Evolutionary conservation across 2,113 vertebrate species (phyloP), one percentile per base, ranked within the genome.

Genomic region (Xenus cinereus): DNA sequence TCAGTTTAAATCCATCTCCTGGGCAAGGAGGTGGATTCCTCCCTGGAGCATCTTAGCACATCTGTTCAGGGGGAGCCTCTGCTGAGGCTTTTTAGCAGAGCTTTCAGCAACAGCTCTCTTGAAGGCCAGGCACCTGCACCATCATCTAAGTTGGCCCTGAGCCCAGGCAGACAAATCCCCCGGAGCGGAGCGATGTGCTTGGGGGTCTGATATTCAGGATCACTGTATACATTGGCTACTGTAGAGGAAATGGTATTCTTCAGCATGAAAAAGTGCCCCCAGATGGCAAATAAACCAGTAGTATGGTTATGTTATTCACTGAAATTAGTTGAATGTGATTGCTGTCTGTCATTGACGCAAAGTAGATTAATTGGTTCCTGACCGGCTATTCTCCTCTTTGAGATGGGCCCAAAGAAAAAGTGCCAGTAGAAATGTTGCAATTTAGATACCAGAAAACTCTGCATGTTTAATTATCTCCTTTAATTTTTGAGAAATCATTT

Each of bases 21-120:
- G 59, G 27, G 13, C 11, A 18, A 71, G 16, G 6, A 43, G 20
- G 4, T 2, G 2, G 17, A 17, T 41, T 75, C 20, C 7, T 84
- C 0, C 0, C 50, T 45, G 32, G 24, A 13, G 0, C 0, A 1
- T 24, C 54, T 79, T 10, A 48, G 48, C 45, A 80, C 46, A 59
- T 5, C 5, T 54, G 3, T 5, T 67, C 22, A 90, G 46, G 4
- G 19, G 19, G 6, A 84, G 24, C 14, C 22, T 66, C 30, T 1
- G 1, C 22, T 18, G 12, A 81, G 30, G 24, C 13, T 50, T 74
- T 77, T 59, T n/a, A 67, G 22, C 10, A 79, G 41, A 84, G 19
- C 14, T 67, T 64, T 72, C 2, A 1, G 23, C 41, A 75, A 10
- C 50, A 51, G 22, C 12, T 59, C 20, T 91, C 68, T 57, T 48